phyloP scores from a whole-genome alignment of 2,888 invertebrate species.

The Ectemnius lituratus region DNA sequence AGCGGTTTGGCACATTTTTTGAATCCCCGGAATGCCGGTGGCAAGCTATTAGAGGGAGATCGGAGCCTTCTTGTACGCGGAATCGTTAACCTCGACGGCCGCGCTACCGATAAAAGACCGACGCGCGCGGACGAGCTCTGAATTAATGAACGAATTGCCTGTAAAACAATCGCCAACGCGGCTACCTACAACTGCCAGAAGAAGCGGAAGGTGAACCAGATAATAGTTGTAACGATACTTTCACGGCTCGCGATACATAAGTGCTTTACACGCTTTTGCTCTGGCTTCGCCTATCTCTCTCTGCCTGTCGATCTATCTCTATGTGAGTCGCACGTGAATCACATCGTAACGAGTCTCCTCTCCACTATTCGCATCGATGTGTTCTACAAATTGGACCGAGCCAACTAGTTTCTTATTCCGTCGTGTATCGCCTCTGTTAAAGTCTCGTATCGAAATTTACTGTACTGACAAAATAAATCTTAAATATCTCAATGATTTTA shows the following conservation, averaged over 20 bases:
- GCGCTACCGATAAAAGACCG: conserved; percentile 53
- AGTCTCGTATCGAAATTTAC: too few relatives aligned
- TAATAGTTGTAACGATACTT: conserved; percentile 34
- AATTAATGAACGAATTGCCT: conserved; percentile 57
- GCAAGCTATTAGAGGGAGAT: conserved; percentile 64
- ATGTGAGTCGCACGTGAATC: background rate
- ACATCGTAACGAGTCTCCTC: background rate
- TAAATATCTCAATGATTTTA: too few relatives aligned
- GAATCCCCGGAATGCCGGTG: conserved; percentile 60
- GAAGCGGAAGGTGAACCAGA: conserved; percentile 36
- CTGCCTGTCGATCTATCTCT: background rate
- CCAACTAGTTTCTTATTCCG: background rate
- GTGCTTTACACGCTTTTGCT: conserved; percentile 10
- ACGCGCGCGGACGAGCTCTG: conserved; percentile 55
- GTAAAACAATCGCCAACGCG: conserved; percentile 51
- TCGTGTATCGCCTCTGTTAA: background rate
- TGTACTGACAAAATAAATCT: too few relatives aligned
- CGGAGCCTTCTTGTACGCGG: conserved; percentile 52
- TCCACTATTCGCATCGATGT: background rate
- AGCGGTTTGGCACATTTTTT: conserved; percentile 61
- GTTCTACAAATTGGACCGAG: background rate
- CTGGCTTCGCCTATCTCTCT: background rate
- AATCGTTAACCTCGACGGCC: conserved; percentile 59
- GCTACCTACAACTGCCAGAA: conserved; percentile 41
- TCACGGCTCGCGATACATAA: conserved; percentile 18